A percentile compares a stretch with the other conserved stretches of the same genome.
These are phyloP conservation scores for Tinea pellionella DNA, from an alignment of 2,888 invertebrate genomes.

Conservation along the genomic window DNA sequence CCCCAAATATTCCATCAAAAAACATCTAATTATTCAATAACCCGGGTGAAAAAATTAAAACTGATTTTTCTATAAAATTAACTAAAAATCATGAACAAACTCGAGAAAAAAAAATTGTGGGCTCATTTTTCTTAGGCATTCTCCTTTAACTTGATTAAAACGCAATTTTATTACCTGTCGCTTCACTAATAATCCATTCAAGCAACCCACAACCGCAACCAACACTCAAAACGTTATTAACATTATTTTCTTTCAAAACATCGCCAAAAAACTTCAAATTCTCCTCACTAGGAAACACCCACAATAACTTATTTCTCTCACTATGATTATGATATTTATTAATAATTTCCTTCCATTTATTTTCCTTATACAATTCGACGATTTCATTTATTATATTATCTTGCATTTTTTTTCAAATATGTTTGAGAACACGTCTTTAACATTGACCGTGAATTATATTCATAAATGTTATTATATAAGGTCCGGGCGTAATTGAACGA, in stretches of 20 bases:
- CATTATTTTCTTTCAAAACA: constrained; percentile 44
- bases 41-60: no score
- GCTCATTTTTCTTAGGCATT: no score
- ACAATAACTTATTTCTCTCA: constrained; percentile 70
- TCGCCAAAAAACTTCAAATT: constrained; percentile 71
- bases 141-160: no score
- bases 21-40: no score
- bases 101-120: no score
- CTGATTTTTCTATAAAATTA: no score
- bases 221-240: constrained; percentile 72
- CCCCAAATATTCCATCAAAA: no score
- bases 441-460: constrained; percentile 2
- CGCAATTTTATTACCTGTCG: constrained; percentile 77
- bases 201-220: constrained; percentile 86
- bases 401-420: constrained; percentile 29
- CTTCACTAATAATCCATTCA: constrained; percentile 80
- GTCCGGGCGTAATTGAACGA: constrained; percentile 5
- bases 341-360: constrained; percentile 59
- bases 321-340: constrained; percentile 56
- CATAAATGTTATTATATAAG: neutral
- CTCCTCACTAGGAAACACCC: constrained; percentile 79
- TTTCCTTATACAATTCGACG: constrained; percentile 42
- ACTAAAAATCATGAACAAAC: no score
- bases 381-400: constrained; percentile 47
- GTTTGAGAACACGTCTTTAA: neutral